Evolutionary conservation across 2,797 vertebrate species (phyloP), one percentile per base, ranked within the genome.

Genomic region (Rhynchotus rufescens): DNA sequence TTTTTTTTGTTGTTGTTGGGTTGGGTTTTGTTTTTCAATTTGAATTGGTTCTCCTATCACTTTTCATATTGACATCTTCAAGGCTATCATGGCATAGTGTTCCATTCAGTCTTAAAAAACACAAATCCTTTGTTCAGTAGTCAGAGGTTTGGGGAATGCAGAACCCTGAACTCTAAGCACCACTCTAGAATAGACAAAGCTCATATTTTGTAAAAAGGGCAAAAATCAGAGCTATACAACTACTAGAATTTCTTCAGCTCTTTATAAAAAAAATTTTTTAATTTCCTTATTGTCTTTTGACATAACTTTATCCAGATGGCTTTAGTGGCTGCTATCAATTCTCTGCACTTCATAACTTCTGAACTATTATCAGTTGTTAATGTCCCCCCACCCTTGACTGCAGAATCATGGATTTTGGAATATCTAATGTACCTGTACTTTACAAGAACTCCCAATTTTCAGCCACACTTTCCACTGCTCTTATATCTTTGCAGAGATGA

Each of bases 311-410:
- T 95, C 77, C 78, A 78, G 77, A 71, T 86, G 36, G 60, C 52
- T 94, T 87, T 61, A 90, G 87, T 76, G 34, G 62, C 47, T 94
- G 34, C 92, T 94, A 93, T 52, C 84, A 85, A 93, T 80, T 92
- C 86, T 84, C 64, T 78, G 67, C 52, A 89, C 73, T 92, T 94
- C 66, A 32, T 89, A 95, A 95, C 87, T 95, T 92, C 80, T 90
- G 84, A 93, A 94, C 89, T 52, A 1, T 30, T 60, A 89, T 85
- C 80, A 92, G 68, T 75, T 89, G 84, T 84, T 94, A 80, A 38
- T 56, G 54, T 76, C 71, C 69, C 36, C 36, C 36, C 10, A 9
- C 42, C 47, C 88, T 83, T 85, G 51, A 34, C 38, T 87, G 42
- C 54, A 81, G 74, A 86, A 71, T 86, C 85, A 87, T 85, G 60